A percentile compares a stretch with the other conserved stretches of the same genome.
These are phyloP conservation scores for Myrmecobius fasciatus DNA, from an alignment of 2,113 vertebrate species.

Conservation along the genomic window DNA sequence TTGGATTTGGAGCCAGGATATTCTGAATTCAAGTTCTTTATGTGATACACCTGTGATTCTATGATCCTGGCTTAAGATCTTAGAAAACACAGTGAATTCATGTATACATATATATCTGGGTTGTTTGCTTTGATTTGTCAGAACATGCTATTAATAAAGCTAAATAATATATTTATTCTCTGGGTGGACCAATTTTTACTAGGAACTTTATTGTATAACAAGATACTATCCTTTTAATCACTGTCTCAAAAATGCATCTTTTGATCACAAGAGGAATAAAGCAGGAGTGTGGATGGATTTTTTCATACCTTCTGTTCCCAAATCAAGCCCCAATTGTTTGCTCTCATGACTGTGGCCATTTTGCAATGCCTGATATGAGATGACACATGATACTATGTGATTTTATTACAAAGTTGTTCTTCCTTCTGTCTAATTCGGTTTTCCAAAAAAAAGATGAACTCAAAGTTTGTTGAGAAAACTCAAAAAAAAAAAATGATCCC, in stretches of 20 bases:
- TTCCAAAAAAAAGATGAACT: conserved; percentile 1
- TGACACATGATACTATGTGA: not conserved
- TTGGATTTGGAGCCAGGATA: not conserved
- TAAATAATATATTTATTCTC: not conserved
- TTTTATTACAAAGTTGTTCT: not conserved
- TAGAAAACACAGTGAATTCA: not conserved
- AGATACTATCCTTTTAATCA: not conserved
- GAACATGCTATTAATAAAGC: not conserved
- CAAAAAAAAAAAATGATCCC: not conserved
- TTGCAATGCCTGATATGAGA: not conserved
- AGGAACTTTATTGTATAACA: not conserved
- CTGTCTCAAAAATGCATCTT: rapidly evolving
- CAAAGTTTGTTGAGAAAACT: not conserved
- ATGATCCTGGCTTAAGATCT: not conserved
- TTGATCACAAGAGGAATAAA: not conserved
- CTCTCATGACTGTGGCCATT: not conserved
- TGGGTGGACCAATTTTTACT: not conserved
- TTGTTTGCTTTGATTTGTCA: not conserved
- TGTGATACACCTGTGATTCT: not conserved
- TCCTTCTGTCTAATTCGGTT: conserved; percentile 29
- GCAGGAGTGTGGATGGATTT: not conserved
- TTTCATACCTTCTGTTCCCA: not conserved
- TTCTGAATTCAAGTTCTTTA: not conserved
- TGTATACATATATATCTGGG: not conserved
- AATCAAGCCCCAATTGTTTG: not conserved